These are phyloP conservation scores for Adelognathus sp. DNA, from an alignment of 2,888 invertebrate genomes.

Conservation along the genomic window DNA sequence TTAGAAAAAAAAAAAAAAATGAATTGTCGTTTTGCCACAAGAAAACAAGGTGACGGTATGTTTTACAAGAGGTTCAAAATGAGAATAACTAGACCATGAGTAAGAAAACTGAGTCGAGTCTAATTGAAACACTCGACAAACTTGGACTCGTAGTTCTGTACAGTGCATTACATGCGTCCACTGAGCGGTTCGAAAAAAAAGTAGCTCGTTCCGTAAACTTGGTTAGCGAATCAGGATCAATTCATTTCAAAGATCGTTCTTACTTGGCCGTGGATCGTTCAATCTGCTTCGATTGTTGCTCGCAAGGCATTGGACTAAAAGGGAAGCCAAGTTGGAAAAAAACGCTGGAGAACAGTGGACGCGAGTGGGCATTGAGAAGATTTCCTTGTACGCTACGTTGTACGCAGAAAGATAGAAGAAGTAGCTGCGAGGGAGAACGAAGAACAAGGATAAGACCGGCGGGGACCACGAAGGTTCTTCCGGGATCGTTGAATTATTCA, in stretches of 20 bases:
- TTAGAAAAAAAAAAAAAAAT: too few species aligned
- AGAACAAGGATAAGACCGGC: conserved; percentile 27
- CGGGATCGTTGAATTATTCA: conserved; percentile 60
- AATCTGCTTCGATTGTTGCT: conserved; percentile 26
- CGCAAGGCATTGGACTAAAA: conserved; percentile 32
- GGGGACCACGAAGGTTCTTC: conserved; percentile 54
- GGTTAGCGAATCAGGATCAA: conserved; percentile 20
- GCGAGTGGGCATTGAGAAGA: conserved; percentile 40
- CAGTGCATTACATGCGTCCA: not conserved
- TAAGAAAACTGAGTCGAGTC: not conserved
- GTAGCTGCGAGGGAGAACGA: conserved; percentile 25
- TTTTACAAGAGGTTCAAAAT: not conserved
- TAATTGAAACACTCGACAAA: not conserved
- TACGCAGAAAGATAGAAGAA: conserved; percentile 50
- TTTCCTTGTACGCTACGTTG: conserved; percentile 47
- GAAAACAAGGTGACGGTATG: not conserved
- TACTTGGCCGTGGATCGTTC: conserved; percentile 29
- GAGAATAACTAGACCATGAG: not conserved
- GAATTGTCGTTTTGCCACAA: not conserved
- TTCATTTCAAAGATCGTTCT: conserved; percentile 43
- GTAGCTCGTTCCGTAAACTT: conserved; percentile 1
- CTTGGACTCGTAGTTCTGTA: not conserved
- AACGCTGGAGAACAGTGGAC: conserved; percentile 12
- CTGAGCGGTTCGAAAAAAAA: not conserved
- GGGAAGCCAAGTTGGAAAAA: conserved; percentile 1